Base-by-base conservation (phyloP, 2,797 vertebrate species). In the Rhinella marina region DNA sequence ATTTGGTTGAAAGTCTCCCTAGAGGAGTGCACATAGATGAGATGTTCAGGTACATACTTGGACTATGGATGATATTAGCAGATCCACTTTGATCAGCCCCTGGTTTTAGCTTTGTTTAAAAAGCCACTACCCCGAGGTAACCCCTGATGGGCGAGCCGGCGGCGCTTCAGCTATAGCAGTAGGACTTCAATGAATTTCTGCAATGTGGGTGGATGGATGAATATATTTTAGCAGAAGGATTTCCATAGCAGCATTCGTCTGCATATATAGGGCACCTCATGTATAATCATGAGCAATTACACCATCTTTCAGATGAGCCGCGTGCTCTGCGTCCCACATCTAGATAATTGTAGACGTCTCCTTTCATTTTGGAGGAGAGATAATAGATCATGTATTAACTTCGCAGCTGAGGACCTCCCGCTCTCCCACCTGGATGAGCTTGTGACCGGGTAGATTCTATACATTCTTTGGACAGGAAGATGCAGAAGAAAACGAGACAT, bases 401-500 rank as follows among this genome's bases (percentile, higher is more conserved):
- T 29, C 19, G 3, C 57, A 59, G 27, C 16, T 29, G 54, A 59
- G 19, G 19, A 11, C 52, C 27, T 21, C 32, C 57, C 0, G 57
- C 25, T 50, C 48, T 29, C 54, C 82, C 73, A 61, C 61, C 11
- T 16, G 73, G 66, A 59, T 57, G 61, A 64, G 78, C 84, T 21
- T 9, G 59, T 66, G 76, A 48, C 64, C 29, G 78, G n/a, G 10
- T 8, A 7, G 48, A 75, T 87, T 81, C 79, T 87, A 14, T 61
- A 29, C 68, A 64, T 82, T 82, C 79, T 77, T 87, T 77, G 64
- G 68, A 56, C 79, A 82, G 19, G 21, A 41, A 48, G 50, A 76
- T 82, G 86, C 25, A 62, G 41, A 64, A 79, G 29, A 81, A 61
- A 75, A 61, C 8, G 32, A 75, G 76, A 57, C 41, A 8, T 59